A percentile compares a stretch with the other conserved stretches of the same genome.
phyloP scores from a whole-genome alignment of 2,113 vertebrate genomes.

The Megaleporinus macrocephalus region DNA sequence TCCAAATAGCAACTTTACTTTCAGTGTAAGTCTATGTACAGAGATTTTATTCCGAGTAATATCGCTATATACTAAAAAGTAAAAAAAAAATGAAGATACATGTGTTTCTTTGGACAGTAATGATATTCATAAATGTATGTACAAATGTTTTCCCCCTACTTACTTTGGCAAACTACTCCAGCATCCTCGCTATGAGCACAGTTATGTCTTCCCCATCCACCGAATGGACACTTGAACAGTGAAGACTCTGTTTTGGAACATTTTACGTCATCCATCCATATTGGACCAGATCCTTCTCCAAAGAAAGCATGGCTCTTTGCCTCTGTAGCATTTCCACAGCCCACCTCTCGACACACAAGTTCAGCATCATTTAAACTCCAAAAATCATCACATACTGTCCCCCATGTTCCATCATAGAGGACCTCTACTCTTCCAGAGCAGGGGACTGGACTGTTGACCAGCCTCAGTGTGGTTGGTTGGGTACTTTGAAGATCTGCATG shows the following conservation, averaged over 20 bases:
- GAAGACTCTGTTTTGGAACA: background rate
- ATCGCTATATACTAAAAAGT: too few species aligned
- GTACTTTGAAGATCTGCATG: too few species aligned
- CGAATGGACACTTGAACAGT: background rate
- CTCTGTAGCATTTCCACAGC: background rate
- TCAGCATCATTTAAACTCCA: background rate
- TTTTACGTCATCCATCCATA: background rate
- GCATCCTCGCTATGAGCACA: background rate
- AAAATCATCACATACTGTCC: background rate
- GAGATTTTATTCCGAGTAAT: too few species aligned
- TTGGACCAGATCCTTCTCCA: background rate
- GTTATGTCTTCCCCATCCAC: background rate
- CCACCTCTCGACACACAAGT: background rate
- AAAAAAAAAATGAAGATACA: too few species aligned
- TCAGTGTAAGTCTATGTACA: too few species aligned
- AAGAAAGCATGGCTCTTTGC: background rate
- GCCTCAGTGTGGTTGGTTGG: background rate
- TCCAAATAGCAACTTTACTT: too few species aligned
- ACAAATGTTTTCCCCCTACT: background rate
- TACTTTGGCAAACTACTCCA: background rate
- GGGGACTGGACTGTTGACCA: background rate
- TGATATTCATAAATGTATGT: too few species aligned
- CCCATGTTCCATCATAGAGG: background rate
- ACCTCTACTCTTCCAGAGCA: too few species aligned
- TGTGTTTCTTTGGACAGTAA: too few species aligned